Conservation (phyloP, 2,113 vertebrate genomes). For the Phodopus roborovskii region DNA sequence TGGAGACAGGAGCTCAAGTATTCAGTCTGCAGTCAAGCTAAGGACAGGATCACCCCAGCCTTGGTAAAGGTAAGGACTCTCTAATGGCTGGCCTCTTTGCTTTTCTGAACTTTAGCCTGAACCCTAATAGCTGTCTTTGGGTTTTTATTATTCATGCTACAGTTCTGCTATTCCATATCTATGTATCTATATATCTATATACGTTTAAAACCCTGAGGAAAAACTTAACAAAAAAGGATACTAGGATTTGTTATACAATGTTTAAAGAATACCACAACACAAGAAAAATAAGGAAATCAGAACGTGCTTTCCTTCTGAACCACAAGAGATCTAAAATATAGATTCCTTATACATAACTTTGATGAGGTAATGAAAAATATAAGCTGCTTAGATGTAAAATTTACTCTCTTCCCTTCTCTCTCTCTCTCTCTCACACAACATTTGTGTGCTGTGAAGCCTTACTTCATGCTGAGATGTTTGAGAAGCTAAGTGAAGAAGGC, state of each 20-base stretch:
- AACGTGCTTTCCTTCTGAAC: not conserved
- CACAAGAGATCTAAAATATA: not conserved
- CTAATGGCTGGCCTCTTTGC: too few species aligned
- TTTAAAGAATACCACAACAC: not conserved
- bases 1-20: too few species aligned
- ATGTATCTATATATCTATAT: not conserved
- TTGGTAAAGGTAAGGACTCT: too few species aligned
- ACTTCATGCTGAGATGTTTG: not conserved
- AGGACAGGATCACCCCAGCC: too few species aligned
- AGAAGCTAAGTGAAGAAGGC: conserved; percentile 5
- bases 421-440: not conserved
- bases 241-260: not conserved
- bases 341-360: not conserved
- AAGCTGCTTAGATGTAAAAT: conserved; percentile 33
- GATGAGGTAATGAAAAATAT: conserved; percentile 27
- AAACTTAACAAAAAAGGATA: not conserved
- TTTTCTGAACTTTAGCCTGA: too few species aligned
- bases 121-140: too few species aligned
- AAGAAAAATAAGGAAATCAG: not conserved
- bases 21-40: too few species aligned
- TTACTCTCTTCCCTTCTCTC: not conserved
- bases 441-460: conserved; percentile 47
- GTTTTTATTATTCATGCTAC: too few species aligned
- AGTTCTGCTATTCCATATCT: not conserved
- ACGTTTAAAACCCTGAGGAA: not conserved